Evolutionary conservation across 2,888 invertebrate genomes (phyloP), one percentile per base, ranked within the genome.

Genomic region (Orgyia antiqua): DNA sequence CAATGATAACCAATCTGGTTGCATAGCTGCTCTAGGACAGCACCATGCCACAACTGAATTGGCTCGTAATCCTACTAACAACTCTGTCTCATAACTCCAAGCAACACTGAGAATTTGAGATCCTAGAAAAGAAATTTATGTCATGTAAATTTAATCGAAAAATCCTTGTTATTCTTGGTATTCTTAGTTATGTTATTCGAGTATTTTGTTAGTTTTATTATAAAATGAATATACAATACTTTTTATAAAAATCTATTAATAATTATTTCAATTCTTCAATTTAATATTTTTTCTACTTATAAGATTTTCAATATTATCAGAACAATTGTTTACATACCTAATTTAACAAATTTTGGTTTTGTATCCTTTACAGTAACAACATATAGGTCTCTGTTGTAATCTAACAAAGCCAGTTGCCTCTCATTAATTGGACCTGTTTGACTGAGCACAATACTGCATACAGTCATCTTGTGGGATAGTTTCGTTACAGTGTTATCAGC

Each of bases 341-440:
- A 74, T 82, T 94, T 94, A n/a, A 89, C 86, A 37, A 92, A 89
- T 54, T 89, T 90, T 37, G 91, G 88, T 44, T 88, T 87, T 12
- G 80, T 67, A 31, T 91, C 90, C 61, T 92, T 90, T 5, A 93
- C 88, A 36, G 93, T 90, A 2, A 95, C 90, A 10, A 98, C 88
- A 67, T 93, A 95, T 9, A 98, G 83, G 73, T 98, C 98, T 53
- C 92, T 89, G 64, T 97, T 97, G 54, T 90, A 91, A 76, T 99
- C 99, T 13, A 98, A 87, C 36, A 98, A 84, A 0, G 96, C 96
- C 24, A 98, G 76, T 56, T 93, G 93, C 42, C 98, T 90, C 54
- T 95, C 95, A 18, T 88, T 89, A 0, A 91, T 68, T 0, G 91
- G 89, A 0, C 96, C 97, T 32, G 94, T 92, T 64, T 97, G 94